phyloP scores from a whole-genome alignment of 2,888 invertebrate genomes.

The Holacanthella duospinosa region DNA sequence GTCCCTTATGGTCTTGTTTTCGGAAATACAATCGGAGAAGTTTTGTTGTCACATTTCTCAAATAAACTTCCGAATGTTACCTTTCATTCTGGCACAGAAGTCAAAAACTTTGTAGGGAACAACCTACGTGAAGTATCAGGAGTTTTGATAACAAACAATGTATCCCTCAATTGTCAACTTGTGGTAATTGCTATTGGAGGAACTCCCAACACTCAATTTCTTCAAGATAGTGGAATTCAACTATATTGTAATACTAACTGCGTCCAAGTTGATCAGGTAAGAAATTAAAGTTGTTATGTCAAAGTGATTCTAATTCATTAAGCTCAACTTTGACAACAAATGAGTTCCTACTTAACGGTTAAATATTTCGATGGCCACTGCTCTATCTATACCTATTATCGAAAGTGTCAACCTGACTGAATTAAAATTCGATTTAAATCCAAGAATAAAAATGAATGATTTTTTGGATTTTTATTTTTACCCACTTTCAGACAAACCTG shows the following conservation, averaged over 20 bases:
- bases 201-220: background rate
- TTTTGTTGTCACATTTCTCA: background rate
- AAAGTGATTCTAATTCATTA: no score
- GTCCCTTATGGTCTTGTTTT: background rate
- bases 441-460: no score
- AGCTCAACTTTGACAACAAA: no score
- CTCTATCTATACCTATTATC: no score
- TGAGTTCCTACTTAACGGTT: no score
- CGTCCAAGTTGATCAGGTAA: background rate
- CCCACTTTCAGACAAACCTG: no score
- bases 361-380: no score
- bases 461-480: no score
- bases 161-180: background rate
- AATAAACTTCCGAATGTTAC: background rate
- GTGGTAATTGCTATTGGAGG: conserved; percentile 1
- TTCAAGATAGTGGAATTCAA: background rate
- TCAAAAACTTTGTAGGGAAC: background rate
- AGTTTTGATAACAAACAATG: background rate
- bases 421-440: no score
- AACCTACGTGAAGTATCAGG: background rate
- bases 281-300: no score
- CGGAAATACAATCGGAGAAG: background rate
- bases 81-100: background rate
- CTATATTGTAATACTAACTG: background rate
- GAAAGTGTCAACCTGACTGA: no score